Conservation (phyloP, 2,113 vertebrate species). For the Alethe castanea region DNA sequence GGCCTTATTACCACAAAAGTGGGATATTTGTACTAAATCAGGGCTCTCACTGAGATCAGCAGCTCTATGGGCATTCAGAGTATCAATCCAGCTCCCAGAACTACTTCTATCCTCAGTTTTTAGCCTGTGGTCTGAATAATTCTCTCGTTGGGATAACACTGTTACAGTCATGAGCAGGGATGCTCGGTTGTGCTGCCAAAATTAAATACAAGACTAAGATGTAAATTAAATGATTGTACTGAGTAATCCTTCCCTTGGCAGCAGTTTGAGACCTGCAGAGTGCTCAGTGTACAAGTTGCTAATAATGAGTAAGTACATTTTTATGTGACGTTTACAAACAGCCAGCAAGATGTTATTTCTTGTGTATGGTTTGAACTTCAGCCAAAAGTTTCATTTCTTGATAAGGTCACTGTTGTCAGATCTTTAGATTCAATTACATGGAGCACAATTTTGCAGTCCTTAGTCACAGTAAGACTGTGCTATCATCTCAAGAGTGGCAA, state of each 20-base stretch:
- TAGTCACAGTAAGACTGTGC: neutral
- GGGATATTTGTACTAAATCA: neutral
- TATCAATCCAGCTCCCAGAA: neutral
- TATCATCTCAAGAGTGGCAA: neutral
- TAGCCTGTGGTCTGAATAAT: neutral
- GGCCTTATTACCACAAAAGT: neutral
- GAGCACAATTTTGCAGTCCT: constrained; percentile 22
- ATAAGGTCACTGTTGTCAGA: constrained; percentile 55
- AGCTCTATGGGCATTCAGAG: neutral
- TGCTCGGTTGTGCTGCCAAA: neutral
- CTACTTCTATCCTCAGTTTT: neutral
- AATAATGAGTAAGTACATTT: constrained; percentile 61
- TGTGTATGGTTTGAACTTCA: constrained; percentile 7
- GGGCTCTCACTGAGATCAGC: neutral
- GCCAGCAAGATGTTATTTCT: constrained; percentile 24
- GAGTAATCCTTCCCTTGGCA: constrained; percentile 27
- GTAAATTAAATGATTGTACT: constrained; percentile 19
- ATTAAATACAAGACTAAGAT: constrained; percentile 3
- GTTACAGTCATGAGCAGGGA: neutral
- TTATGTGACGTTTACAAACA: constrained; percentile 55
- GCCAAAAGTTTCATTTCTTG: constrained; percentile 53
- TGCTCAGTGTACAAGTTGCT: constrained; percentile 37
- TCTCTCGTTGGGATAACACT: neutral
- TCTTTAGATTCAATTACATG: constrained; percentile 51
- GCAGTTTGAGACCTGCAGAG: neutral